Evolutionary conservation across 2,888 invertebrate genomes (phyloP), one percentile per base, ranked within the genome.

Genomic region (Sphecodes monilicornis): DNA sequence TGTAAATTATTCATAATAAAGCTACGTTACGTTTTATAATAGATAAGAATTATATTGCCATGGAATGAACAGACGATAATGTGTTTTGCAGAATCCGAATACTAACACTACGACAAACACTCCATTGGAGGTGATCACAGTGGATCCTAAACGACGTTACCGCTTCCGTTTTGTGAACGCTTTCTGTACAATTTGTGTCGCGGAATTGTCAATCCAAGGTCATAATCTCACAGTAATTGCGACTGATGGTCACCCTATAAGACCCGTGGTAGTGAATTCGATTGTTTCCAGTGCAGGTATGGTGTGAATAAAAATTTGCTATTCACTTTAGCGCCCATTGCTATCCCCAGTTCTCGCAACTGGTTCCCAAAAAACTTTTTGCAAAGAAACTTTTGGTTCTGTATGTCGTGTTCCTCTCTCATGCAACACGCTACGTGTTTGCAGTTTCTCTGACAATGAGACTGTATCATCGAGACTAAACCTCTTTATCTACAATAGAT

Each of bases 151-250:
- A n/a, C 94, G 93, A 64, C 95, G 95, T 50, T 96, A 96, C 88
- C 94, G 96, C 77, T 94, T 96, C 84, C 95, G 96, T 64, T 88
- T 96, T 76, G 95, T 96, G 78, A 96, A 96, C 84, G 96, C 96
- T 3, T 95, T 96, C 39, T 96, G 96, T 22, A 92, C 96, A 4
- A 95, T 95, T 79, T 96, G 96, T 87, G 95, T 96, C 0, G 91
- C 95, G 16, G 91, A 93, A 54, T 86, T 96, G 22, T 95, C 94
- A 11, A 93, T 96, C 66, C 95, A 96, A 76, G 91, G 93, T 8
- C 96, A 96, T 90, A 94, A 94, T n/a, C 90, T 96, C 92, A 93
- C 94, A 18, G 94, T 96, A 32, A 96, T 96, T 77, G 95, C 96
- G 1, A 93, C 95, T 1, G 96, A 96, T 86, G 96, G 96, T 1